Evolutionary conservation across 2,888 invertebrate genomes (phyloP).

Genomic region (Entomobrya proxima): DNA sequence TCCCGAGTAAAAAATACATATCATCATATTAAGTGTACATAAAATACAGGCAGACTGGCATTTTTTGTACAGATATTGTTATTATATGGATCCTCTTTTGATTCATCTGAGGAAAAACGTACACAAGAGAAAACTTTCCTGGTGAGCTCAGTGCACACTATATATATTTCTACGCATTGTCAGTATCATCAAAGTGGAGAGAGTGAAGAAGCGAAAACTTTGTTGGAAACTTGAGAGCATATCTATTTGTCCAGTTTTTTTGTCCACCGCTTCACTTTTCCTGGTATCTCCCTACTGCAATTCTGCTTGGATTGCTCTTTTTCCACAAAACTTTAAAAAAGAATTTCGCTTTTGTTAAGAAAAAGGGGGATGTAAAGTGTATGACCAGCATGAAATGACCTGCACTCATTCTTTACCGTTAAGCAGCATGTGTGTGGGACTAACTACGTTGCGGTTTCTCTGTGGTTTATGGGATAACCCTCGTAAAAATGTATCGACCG

Average conservation of each 20-base stretch:
- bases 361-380: conserved; percentile 29
- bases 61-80: conserved; percentile 3
- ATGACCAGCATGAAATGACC: conserved; percentile 41
- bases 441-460: conserved; percentile 30
- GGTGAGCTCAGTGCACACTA: no score
- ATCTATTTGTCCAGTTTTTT: not conserved
- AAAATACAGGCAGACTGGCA: not conserved
- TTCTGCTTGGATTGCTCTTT: conserved; percentile 59
- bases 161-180: not conserved
- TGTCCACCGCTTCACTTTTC: conserved; percentile 9
- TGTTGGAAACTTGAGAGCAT: conserved; percentile 8
- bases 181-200: no score
- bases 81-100: conserved; percentile 1
- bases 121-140: conserved; percentile 30
- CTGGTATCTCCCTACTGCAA: not conserved
- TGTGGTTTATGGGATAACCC: conserved; percentile 18
- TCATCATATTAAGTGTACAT: conserved; percentile 46
- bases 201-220: not conserved
- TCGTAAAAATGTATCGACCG: not conserved
- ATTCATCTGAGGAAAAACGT: conserved; percentile 12
- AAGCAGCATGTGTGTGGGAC: not conserved
- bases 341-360: conserved; percentile 11
- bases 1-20: conserved; percentile 42
- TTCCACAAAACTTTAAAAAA: conserved; percentile 17
- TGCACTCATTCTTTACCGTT: conserved; percentile 53